Evolutionary conservation across 2,888 invertebrate genomes (phyloP).

Genomic region (Eubasilissa splendida): DNA sequence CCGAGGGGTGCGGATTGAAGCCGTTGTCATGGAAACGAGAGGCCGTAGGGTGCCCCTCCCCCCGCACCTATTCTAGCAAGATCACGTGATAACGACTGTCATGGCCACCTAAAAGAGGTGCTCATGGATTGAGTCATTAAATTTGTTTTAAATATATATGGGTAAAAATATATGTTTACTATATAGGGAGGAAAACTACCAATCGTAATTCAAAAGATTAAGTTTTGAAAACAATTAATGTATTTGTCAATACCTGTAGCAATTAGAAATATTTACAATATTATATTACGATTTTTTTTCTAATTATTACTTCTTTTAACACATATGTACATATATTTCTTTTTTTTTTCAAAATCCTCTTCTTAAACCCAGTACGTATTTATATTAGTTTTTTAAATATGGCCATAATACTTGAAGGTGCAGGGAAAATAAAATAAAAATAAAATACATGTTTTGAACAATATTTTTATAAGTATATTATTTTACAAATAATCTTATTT

Average conservation of each 20-base stretch:
- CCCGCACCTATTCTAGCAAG: slow-evolving; percentile 61
- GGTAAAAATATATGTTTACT: too few relatives aligned
- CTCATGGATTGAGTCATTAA: not conserved
- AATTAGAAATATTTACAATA: too few relatives aligned
- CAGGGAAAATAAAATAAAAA: too few relatives aligned
- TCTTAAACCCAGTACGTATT: too few relatives aligned
- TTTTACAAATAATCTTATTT: slow-evolving; percentile 55
- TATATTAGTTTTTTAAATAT: not conserved
- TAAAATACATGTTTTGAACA: slow-evolving; percentile 43
- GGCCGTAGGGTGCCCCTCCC: slow-evolving; percentile 61
- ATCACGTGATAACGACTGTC: slow-evolving; percentile 59
- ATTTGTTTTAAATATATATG: not conserved
- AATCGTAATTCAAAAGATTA: too few relatives aligned
- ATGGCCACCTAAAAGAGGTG: slow-evolving; percentile 49
- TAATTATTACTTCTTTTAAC: too few relatives aligned
- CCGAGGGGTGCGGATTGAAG: slow-evolving; percentile 66
- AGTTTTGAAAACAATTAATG: too few relatives aligned
- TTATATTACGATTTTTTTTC: too few relatives aligned
- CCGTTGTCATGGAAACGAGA: slow-evolving; percentile 65
- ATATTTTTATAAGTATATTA: slow-evolving; percentile 54
- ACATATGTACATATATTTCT: too few relatives aligned
- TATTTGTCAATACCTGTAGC: too few relatives aligned
- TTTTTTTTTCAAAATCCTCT: too few relatives aligned
- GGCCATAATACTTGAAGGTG: not conserved
- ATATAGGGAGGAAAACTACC: too few relatives aligned